These are phyloP conservation scores for Balaeniceps rex DNA, from an alignment of 2,113 vertebrate species.

Conservation along the genomic window DNA sequence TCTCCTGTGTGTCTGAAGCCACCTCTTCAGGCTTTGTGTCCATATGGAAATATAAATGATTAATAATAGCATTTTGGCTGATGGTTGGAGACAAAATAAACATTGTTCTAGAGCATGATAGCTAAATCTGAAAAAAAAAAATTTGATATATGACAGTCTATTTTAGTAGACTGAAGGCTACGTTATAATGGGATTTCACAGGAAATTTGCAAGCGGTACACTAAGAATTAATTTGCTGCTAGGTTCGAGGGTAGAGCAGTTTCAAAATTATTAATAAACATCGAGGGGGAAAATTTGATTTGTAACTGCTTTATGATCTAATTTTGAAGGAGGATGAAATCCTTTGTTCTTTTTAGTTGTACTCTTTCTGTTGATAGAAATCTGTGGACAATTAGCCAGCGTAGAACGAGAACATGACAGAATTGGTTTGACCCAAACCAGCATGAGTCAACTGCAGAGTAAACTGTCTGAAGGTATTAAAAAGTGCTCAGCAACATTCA, in stretches of 20 bases:
- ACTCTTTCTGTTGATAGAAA: background rate
- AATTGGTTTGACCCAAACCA: background rate
- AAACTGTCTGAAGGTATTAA: background rate
- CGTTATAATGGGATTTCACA: background rate
- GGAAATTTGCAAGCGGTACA: background rate
- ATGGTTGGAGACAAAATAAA: background rate
- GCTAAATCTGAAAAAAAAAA: background rate
- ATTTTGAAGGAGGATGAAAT: background rate
- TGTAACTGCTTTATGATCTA: background rate
- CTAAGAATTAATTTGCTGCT: background rate
- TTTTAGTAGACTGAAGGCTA: background rate
- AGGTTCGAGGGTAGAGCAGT: background rate
- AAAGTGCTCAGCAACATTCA: background rate
- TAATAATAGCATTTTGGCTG: background rate
- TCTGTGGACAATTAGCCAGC: background rate
- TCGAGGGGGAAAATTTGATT: background rate
- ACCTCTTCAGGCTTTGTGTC: background rate
- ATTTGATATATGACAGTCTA: background rate
- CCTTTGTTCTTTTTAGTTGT: background rate
- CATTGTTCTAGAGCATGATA: background rate
- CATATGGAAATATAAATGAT: background rate
- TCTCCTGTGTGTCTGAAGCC: background rate
- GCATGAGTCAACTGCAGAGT: background rate
- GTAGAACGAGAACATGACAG: background rate
- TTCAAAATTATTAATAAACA: slow-evolving; percentile 11